Base-by-base conservation (phyloP, 2,888 invertebrate genomes). In the Oscheius sp. region DNA sequence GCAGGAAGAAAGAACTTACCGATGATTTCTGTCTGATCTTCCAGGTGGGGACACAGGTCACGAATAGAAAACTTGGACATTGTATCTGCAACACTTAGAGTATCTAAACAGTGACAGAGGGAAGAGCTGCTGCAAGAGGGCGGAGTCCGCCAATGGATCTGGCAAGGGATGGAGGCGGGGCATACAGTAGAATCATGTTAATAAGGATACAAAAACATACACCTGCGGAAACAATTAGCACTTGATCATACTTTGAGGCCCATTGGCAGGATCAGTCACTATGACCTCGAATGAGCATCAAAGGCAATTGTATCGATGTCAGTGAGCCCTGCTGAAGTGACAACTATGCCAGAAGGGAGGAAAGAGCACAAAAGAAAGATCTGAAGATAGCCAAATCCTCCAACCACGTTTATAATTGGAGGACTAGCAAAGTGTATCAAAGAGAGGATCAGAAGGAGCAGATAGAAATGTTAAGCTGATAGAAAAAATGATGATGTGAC, bases 21-120 rank as follows among this genome's bases (percentile, higher is more conserved):
- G 17, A 1, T 47, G n/a, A 2, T 14, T n/a, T 47, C 33, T n/a
- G n/a, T n/a, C n/a, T n/a, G n/a, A n/a, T 14, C 45, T n/a, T 56
- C 73, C 47, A 78, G 70, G 50, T 77, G 75, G n/a, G 78, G 78
- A 30, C 75, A 75, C 33, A 78, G 57, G n/a, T 78, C 72, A 61
- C 71, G 17, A 61, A 78, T 78, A 9, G 71, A 74, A 68, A 77
- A 78, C 38, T 70, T 54, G n/a, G 75, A 68, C 78, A 78, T 78
- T 36, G 24, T n/a, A n/a, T n/a, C n/a, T n/a, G n/a, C n/a, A n/a
- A n/a, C n/a, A n/a, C n/a, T n/a, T n/a, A 6, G 41, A 20, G 12
- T 14, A 17, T 20, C 41, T 41, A 41, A 41, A 67, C 33, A 22
- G 56, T 41, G 57, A 32, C 14, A n/a, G 22, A 6, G 22, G 32